Evolutionary conservation across 2,113 vertebrate genomes (phyloP).

Genomic region (Crocuta crocuta): DNA sequence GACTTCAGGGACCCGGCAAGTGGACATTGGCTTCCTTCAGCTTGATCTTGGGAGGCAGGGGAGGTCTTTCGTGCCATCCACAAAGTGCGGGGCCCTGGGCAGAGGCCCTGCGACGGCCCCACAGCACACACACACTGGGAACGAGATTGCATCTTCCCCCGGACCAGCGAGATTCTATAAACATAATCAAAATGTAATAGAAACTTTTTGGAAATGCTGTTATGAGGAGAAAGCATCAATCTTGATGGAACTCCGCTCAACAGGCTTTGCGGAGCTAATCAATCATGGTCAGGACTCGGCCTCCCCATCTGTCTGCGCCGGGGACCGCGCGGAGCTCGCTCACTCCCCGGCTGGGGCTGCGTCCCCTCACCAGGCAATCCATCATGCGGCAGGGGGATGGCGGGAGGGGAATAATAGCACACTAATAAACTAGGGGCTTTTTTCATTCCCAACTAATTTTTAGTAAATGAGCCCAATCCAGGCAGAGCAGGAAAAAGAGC

Average conservation of each 20-base stretch:
- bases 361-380: constrained; percentile 89
- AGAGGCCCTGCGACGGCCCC: constrained; percentile 15
- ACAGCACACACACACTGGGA: constrained; percentile 77
- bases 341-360: constrained; percentile 88
- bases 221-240: constrained; percentile 93
- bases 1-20: neutral
- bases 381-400: constrained; percentile 86
- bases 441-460: constrained; percentile 87
- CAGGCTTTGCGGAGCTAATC: constrained; percentile 92
- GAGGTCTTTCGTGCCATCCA: neutral
- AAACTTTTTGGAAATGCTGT: constrained; percentile 94
- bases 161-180: constrained; percentile 92
- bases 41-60: neutral
- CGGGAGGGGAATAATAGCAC: constrained; percentile 88
- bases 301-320: constrained; percentile 91
- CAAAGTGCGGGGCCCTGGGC: neutral
- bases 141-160: constrained; percentile 89
- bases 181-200: constrained; percentile 94
- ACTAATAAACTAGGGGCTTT: constrained; percentile 88
- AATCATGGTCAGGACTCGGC: constrained; percentile 91
- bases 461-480: constrained; percentile 85
- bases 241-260: constrained; percentile 93
- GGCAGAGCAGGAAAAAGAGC: constrained; percentile 75
- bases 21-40: neutral
- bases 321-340: constrained; percentile 88